Evolutionary conservation across 2,113 vertebrate genomes (phyloP).

Genomic region (Pomatostomus ruficeps): DNA sequence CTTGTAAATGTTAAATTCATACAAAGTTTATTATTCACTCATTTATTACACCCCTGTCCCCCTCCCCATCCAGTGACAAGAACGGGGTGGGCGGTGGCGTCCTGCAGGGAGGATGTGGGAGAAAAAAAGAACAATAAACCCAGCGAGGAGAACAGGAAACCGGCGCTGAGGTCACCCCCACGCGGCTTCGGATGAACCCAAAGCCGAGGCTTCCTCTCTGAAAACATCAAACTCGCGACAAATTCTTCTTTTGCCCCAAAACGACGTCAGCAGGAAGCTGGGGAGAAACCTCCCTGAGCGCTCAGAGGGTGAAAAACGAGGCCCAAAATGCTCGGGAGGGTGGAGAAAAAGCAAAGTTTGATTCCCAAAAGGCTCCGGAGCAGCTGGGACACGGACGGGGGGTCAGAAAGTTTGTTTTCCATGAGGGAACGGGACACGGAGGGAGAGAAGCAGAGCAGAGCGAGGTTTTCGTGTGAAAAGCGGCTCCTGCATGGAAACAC

Average conservation of each 20-base stretch:
- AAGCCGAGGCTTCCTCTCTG: neutral
- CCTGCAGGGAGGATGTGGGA: slow-evolving; percentile 5
- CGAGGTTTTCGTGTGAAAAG: neutral
- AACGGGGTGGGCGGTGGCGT: neutral
- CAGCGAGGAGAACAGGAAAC: slow-evolving; percentile 24
- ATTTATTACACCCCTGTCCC: too few relatives aligned
- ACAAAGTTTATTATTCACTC: too few relatives aligned
- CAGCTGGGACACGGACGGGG: neutral
- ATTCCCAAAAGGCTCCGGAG: neutral
- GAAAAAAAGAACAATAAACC: neutral
- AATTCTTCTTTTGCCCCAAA: neutral
- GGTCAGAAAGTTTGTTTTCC: neutral
- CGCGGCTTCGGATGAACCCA: neutral
- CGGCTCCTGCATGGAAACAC: neutral
- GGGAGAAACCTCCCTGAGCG: neutral
- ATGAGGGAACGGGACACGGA: neutral
- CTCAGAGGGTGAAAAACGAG: neutral
- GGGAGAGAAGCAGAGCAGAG: neutral
- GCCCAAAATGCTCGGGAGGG: neutral
- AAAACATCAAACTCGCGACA: neutral
- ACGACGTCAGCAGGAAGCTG: neutral
- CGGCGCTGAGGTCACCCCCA: neutral
- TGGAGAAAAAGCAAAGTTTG: neutral
- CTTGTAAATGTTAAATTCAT: too few relatives aligned
- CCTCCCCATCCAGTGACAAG: neutral